phyloP scores from a whole-genome alignment of 2,888 invertebrate genomes.

The Phlogophora meticulosa region DNA sequence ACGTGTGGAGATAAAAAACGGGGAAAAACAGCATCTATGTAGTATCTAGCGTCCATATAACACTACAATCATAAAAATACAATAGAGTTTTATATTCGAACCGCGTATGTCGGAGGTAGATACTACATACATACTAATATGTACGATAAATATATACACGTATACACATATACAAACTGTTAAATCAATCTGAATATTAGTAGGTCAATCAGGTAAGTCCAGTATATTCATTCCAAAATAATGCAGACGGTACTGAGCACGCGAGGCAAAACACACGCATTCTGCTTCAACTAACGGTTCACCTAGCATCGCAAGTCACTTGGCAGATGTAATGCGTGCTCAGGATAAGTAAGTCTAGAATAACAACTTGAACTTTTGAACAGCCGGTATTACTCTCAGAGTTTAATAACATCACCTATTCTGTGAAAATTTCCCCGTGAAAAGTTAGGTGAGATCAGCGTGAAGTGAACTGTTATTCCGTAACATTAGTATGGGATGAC shows the following conservation, averaged over 20 bases:
- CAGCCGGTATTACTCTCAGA: no score
- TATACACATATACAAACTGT: conserved; percentile 61
- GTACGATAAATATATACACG: conserved; percentile 48
- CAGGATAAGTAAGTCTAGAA: conserved; percentile 30
- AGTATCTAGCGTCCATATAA: conserved; percentile 27
- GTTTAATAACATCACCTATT: no score
- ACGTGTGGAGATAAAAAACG: conserved; percentile 29
- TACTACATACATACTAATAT: conserved; percentile 54
- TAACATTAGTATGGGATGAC: no score
- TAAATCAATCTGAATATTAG: conserved; percentile 57
- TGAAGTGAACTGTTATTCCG: no score
- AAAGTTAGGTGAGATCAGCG: no score
- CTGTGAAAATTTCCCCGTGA: no score
- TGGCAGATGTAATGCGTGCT: conserved; percentile 1
- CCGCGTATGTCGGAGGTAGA: conserved; percentile 6
- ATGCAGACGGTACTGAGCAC: conserved; percentile 59
- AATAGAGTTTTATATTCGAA: background rate
- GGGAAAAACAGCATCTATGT: conserved; percentile 42
- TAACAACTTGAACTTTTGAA: no score
- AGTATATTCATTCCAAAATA: conserved; percentile 68
- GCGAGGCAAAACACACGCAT: conserved; percentile 64
- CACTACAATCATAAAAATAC: background rate
- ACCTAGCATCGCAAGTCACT: conserved; percentile 1
- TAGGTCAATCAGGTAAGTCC: conserved; percentile 60
- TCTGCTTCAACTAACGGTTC: conserved; percentile 30